These are phyloP conservation scores for Melospiza georgiana DNA, from an alignment of 2,113 vertebrate genomes.

Conservation along the genomic window DNA sequence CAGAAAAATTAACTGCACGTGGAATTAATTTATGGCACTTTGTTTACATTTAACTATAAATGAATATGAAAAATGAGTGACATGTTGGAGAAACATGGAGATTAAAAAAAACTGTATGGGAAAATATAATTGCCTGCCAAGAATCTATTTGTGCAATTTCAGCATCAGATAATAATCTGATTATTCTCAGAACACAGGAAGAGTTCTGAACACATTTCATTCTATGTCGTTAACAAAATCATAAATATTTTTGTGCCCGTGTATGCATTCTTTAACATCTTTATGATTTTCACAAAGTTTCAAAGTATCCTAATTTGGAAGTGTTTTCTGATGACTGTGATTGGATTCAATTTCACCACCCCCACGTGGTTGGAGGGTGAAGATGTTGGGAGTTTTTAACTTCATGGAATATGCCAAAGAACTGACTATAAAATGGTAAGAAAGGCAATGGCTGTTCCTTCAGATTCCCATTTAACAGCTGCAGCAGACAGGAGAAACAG, in stretches of 20 bases:
- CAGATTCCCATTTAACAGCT: not conserved
- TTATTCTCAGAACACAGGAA: conserved; percentile 4
- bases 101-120: not conserved
- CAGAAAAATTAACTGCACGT: not conserved
- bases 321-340: not conserved
- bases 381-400: not conserved
- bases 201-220: not conserved
- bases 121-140: conserved; percentile 11
- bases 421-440: not conserved
- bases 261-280: not conserved
- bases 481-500: not conserved
- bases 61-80: conserved; percentile 16
- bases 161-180: not conserved
- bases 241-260: not conserved
- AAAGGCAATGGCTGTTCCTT: not conserved
- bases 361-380: not conserved
- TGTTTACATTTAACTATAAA: conserved; percentile 26
- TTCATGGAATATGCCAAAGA: not conserved
- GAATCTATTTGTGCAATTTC: not conserved
- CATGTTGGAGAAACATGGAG: not conserved
- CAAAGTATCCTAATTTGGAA: not conserved
- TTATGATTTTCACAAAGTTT: not conserved
- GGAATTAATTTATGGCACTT: conserved; percentile 31
- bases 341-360: not conserved
- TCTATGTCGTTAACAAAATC: not conserved